phyloP scores from a whole-genome alignment of 2,797 vertebrate genomes.

The Squalus acanthias region DNA sequence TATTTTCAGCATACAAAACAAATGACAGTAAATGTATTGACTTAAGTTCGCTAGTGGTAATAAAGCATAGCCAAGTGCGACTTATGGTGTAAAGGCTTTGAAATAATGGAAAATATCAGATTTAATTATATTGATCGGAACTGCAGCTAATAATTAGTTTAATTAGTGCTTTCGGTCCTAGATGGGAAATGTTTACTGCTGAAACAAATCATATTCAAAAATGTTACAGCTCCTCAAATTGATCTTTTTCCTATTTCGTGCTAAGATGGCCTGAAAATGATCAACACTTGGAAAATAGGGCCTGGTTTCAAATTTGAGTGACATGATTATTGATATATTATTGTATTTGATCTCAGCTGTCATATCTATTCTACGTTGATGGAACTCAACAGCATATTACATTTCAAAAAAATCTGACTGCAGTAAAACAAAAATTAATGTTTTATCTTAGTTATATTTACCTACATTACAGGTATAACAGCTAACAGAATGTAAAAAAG shows the following conservation, averaged over 20 bases:
- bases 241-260: neutral
- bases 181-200: neutral
- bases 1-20: neutral
- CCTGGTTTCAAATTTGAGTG: neutral
- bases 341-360: neutral
- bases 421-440: neutral
- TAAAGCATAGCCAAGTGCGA: neutral
- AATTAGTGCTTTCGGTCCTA: neutral
- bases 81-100: neutral
- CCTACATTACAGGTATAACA: neutral
- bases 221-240: neutral
- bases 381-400: neutral
- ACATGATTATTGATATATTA: neutral
- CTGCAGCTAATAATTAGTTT: conserved; percentile 7
- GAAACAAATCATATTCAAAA: conserved; percentile 9
- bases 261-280: no score
- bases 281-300: neutral
- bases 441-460: neutral
- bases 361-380: neutral
- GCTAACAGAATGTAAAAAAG: neutral
- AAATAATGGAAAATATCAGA: neutral
- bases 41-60: neutral
- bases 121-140: neutral
- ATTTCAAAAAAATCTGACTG: neutral
- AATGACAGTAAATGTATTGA: conserved; percentile 9